These are phyloP conservation scores for Drosophila navojoa DNA, from an alignment of 1,140 invertebrate species.

Conservation along the genomic window DNA sequence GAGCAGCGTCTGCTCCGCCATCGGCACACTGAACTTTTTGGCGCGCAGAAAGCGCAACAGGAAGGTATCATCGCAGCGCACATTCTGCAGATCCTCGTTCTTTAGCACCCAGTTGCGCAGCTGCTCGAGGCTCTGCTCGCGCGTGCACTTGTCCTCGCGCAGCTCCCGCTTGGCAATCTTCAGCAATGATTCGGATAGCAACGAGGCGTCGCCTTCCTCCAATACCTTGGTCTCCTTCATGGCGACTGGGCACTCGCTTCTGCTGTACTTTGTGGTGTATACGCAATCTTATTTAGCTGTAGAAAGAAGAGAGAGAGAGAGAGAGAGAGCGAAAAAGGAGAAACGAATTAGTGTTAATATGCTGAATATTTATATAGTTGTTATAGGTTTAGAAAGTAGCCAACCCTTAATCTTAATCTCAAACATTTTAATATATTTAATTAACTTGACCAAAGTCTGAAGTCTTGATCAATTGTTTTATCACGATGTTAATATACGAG, in stretches of 20 bases:
- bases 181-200: slow-evolving; percentile 83
- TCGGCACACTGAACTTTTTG: slow-evolving; percentile 91
- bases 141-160: slow-evolving; percentile 86
- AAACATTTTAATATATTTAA: no score
- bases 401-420: no score
- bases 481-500: no score
- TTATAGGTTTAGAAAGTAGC: no score
- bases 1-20: slow-evolving; percentile 90
- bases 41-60: slow-evolving; percentile 90
- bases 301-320: not conserved
- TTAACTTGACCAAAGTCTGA: no score
- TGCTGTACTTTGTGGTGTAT: slow-evolving; percentile 23
- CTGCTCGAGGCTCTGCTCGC: slow-evolving; percentile 86
- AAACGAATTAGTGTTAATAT: no score
- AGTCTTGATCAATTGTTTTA: no score
- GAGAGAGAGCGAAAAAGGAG: not conserved
- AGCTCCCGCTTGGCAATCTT: slow-evolving; percentile 87
- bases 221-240: slow-evolving; percentile 67
- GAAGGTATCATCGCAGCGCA: slow-evolving; percentile 89
- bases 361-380: no score
- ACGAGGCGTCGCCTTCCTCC: slow-evolving; percentile 34
- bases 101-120: slow-evolving; percentile 88
- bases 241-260: not conserved
- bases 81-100: slow-evolving; percentile 88
- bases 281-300: slow-evolving; percentile 11